Conservation (phyloP, 1,140 invertebrate species). For the Ladona fulva region DNA sequence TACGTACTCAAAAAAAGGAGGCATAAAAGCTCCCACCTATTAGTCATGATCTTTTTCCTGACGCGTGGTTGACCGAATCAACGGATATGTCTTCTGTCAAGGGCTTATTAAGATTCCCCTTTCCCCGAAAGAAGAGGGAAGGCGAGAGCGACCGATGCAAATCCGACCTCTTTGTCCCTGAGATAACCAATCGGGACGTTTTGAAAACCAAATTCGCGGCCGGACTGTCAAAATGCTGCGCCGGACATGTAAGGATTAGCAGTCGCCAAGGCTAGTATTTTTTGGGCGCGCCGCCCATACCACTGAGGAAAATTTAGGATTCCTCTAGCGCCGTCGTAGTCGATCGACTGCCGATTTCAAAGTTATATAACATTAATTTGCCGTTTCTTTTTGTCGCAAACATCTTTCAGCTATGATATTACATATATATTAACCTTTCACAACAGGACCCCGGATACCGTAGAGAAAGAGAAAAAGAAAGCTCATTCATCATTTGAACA, state of each 20-base stretch:
- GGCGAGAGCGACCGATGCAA: not conserved
- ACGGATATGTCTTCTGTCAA: not conserved
- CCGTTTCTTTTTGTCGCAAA: no score
- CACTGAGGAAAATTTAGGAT: no score
- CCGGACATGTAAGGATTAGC: not conserved
- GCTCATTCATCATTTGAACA: no score
- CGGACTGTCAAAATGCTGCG: not conserved
- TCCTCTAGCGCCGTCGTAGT: no score
- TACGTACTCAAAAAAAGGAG: not conserved
- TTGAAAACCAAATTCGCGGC: not conserved
- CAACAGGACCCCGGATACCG: no score
- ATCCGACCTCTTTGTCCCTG: not conserved
- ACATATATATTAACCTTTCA: no score
- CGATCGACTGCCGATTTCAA: no score
- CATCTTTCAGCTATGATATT: no score
- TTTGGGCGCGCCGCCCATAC: not conserved
- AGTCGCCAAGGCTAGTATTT: not conserved
- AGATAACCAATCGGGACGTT: not conserved
- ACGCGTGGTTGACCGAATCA: not conserved
- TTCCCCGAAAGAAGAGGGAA: not conserved
- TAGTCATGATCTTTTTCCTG: not conserved
- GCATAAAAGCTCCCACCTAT: not conserved
- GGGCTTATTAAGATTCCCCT: not conserved
- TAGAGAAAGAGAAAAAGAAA: no score
- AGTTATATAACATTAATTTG: no score